Conservation (phyloP, 2,888 invertebrate genomes). For the Leptopilina myrica region DNA sequence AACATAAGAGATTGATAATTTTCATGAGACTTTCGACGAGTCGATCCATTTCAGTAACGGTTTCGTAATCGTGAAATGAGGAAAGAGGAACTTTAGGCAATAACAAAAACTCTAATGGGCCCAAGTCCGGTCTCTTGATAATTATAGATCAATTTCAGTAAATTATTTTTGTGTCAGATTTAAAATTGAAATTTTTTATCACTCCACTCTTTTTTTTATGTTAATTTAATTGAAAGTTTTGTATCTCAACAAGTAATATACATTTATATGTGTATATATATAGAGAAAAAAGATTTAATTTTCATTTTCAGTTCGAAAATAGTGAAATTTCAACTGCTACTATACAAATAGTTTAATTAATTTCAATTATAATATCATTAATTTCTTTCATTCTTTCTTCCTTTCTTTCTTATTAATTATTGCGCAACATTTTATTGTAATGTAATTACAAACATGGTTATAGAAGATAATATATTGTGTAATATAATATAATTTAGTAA, state of each 20-base stretch:
- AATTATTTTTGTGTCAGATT: neutral
- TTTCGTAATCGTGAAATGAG: conserved; percentile 28
- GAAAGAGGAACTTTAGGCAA: neutral
- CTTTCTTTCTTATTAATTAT: no score
- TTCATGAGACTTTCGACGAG: conserved; percentile 37
- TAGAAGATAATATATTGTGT: no score
- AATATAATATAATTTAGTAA: no score
- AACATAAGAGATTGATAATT: conserved; percentile 33
- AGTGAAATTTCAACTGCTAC: no score
- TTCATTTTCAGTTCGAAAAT: no score
- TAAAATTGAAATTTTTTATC: neutral
- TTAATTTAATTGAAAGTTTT: conserved; percentile 11
- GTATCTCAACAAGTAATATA: neutral
- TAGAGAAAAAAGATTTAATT: no score
- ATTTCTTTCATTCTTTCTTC: no score
- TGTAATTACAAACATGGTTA: no score
- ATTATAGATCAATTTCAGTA: conserved; percentile 35
- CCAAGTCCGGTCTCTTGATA: conserved; percentile 33
- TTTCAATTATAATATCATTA: no score
- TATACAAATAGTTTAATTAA: no score
- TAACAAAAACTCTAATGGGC: conserved; percentile 40
- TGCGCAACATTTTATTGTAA: no score
- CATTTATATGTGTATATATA: no score
- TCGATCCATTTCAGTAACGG: conserved; percentile 34
- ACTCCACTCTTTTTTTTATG: neutral